A percentile compares a stretch with the other conserved stretches of the same genome.
phyloP scores from a whole-genome alignment of 2,797 vertebrate genomes.

The Apodemus agrarius region DNA sequence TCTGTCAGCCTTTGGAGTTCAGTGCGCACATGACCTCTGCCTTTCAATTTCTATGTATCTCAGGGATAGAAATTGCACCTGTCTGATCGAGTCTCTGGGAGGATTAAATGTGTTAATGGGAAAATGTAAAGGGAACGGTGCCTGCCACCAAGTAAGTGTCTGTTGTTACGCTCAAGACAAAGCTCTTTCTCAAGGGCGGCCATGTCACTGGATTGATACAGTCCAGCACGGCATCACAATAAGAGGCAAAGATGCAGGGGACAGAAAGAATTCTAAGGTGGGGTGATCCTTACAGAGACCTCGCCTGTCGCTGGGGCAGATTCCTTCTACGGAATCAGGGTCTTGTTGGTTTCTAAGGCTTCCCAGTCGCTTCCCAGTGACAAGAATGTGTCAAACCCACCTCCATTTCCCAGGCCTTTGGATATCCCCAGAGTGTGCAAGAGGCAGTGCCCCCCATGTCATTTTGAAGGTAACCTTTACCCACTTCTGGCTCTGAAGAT shows the following conservation, averaged over 20 bases:
- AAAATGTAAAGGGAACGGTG: background rate
- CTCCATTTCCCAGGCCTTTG: background rate
- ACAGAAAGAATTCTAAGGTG: background rate
- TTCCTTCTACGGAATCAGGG: background rate
- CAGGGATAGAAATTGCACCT: background rate
- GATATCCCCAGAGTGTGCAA: background rate
- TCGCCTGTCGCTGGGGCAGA: background rate
- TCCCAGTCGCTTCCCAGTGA: background rate
- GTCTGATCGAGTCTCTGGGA: background rate
- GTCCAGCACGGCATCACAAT: background rate
- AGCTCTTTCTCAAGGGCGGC: background rate
- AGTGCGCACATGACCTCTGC: background rate
- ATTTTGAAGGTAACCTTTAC: constrained; percentile 31
- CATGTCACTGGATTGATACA: background rate
- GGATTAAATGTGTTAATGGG: background rate
- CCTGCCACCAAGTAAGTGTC: background rate
- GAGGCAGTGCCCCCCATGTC: background rate
- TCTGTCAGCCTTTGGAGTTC: background rate
- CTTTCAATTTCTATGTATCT: background rate
- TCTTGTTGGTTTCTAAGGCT: background rate
- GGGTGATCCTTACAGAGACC: background rate
- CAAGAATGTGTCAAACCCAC: background rate
- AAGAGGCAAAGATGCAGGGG: background rate
- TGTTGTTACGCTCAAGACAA: background rate
- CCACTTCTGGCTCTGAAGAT: background rate